Base-by-base conservation (phyloP, 2,797 vertebrate genomes). In the Cirrhinus molitorella region DNA sequence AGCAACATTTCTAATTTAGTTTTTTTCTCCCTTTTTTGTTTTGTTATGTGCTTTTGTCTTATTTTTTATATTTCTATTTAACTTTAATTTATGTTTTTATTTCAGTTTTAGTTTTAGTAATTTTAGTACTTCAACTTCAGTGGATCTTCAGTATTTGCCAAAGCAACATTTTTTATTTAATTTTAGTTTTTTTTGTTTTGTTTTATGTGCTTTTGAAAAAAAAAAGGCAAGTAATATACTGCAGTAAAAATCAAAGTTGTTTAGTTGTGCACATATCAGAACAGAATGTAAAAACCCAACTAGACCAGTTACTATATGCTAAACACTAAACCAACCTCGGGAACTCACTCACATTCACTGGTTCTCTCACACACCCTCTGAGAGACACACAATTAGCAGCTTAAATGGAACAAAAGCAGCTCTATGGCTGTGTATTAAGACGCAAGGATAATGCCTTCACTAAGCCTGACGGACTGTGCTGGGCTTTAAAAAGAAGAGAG, bases 331-430 rank as follows among this genome's bases (percentile, higher is more conserved):
- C 73, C 76, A 76, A 83, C 17, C 23, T n/a, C 9, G 12, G 4
- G 14, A n/a, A 57, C 68, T 63, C 8, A 1, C 17, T 16, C 47
- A 51, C 57, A 78, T 28, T 65, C 79, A 76, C 21, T 49, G 2
- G 10, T 23, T 49, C 65, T 51, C 80, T 76, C 85, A 74, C 70
- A 80, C 76, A 37, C 81, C 61, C 70, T 59, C 19, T 19, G 70
- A 72, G 28, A 85, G 68, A 80, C 65, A 16, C 59, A 75, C 66
- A 81, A 81, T 82, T 85, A 88, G 61, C 63, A 72, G 84, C 28
- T 83, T 81, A 84, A 72, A 51, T 21, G 49, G 63, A 76, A 88
- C 83, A 87, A 86, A 85, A 75, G 80, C n/a, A 13, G 81, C 73
- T 86, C 66, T 75, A 77, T 83, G 74, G 67, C 65, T 70, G 59